Evolutionary conservation across 2,113 vertebrate genomes (phyloP), one percentile per base, ranked within the genome.

Genomic region (Donacobius atricapilla): DNA sequence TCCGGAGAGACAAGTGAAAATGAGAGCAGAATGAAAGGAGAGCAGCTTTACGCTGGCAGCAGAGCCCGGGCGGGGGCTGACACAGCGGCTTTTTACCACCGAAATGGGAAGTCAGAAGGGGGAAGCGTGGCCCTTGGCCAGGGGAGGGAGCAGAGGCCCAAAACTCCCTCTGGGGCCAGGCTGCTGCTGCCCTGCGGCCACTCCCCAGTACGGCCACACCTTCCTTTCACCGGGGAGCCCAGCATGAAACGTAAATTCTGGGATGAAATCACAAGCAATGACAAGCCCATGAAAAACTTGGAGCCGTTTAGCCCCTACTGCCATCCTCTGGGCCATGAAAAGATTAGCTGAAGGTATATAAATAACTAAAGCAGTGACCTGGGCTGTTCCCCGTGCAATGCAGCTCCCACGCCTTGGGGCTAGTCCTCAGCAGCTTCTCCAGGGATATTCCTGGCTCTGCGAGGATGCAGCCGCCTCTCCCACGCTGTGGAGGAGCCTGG

Each of bases 121-220:
- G 23, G 42, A 63, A 39, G 39, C 4, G 28, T 16, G 39, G 48
- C 40, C 80, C 47, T 27, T 3, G 53, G 57, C 88, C 37, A 2
- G 12, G n/a, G 13, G 17, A 40, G 33, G 21, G 25, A 35, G 33
- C 61, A 20, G 42, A 61, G 15, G 8, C 73, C 15, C 68, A 3
- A 7, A 57, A 1, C 0, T 16, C n/a, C 5, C 40, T 3, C 23
- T 7, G 8, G 13, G 11, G 4, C 17, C 4, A 0, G 25, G 27
- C 25, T 10, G 61, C 76, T 21, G 1, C 4, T 35, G 82, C 60
- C 28, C 4, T 11, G 17, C 1, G 44, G 61, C 13, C 6, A 0
- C 45, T 37, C 57, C 20, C 33, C 35, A 7, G 13, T 1, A 9
- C 0, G 1, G 10, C 63, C 40, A 7, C 14, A 1, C 19, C n/a